phyloP scores from a whole-genome alignment of 2,113 vertebrate species.

The Suncus etruscus region DNA sequence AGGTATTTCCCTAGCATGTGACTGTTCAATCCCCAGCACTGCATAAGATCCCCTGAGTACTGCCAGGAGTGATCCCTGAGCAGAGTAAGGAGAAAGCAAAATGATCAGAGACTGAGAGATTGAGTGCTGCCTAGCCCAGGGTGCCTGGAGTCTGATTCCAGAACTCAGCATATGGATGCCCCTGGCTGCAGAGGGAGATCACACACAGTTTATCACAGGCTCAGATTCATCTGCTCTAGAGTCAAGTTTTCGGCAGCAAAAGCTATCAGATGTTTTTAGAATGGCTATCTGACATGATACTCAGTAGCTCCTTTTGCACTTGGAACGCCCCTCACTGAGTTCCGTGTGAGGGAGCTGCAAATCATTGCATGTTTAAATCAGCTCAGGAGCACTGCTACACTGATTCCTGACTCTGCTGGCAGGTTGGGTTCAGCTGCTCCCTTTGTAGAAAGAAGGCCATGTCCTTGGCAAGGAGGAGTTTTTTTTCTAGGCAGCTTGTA shows the following conservation, averaged over 20 bases:
- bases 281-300: neutral
- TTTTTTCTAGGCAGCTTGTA: too few relatives aligned
- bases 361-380: fast-evolving
- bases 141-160: neutral
- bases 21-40: too few relatives aligned
- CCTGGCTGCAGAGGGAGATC: too few relatives aligned
- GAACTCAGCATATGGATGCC: neutral
- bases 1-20: neutral
- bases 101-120: neutral
- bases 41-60: too few relatives aligned
- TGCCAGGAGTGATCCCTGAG: too few relatives aligned
- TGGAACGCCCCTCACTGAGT: neutral
- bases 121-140: neutral
- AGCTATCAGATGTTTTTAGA: constrained; percentile 1
- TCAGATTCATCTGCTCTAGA: neutral
- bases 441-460: neutral
- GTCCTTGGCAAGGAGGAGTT: neutral
- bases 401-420: neutral
- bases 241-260: neutral
- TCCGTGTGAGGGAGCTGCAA: neutral
- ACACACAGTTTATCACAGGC: too few relatives aligned
- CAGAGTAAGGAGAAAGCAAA: too few relatives aligned
- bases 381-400: neutral
- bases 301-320: neutral
- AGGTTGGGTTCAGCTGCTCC: neutral